Evolutionary conservation across 2,113 vertebrate genomes (phyloP), one percentile per base, ranked within the genome.

Genomic region (Tauraco erythrolophus): DNA sequence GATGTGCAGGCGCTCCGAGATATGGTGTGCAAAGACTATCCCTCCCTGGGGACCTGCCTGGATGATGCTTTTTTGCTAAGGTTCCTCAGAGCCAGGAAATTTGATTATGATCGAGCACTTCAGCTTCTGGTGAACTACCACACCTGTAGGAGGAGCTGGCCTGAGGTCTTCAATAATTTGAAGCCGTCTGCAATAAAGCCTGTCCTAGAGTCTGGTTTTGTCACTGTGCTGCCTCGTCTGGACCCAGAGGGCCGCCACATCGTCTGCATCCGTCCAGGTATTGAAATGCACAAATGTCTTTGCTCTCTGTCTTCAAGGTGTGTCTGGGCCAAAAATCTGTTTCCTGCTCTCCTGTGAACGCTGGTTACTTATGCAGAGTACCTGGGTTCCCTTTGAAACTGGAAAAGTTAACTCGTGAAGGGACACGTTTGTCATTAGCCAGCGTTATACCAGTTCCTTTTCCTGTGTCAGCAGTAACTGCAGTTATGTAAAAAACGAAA

Each of bases 91-190:
- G 99, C 99, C 89, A 98, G 99, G 96, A 99, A 99, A 96, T 99
- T 99, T 5, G 99, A 99, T 97, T 99, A 99, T 0, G 99, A 99
- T 94, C 98, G 99, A 6, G 99, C 99, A 0, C 98, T 99, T 62
- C 99, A 99, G 98, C 99, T 99, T 68, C 98, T 99, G 58, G 98
- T 99, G 78, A 99, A 99, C 95, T 99, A 99, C 97, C 99, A 99
- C 66, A 98, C 97, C 28, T 99, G 99, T 43, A 98, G 99, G 64
- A 98, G 98, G 54, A 99, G 99, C 37, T 99, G 99, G 99, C 99
- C 99, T 0, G 99, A 99, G 90, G 99, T 99, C 69, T 99, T 99
- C 97, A 98, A 96, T 68, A 98, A 99, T 94, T 97, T 99, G 96
- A 99, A 97, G 96, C 99, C 99, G 0, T 99, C 99, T 1, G 99